Percentiles rank a stretch among this genome's conserved stretches.
phyloP scores from a whole-genome alignment of 2,888 invertebrate species.

The Tinea pellionella region DNA sequence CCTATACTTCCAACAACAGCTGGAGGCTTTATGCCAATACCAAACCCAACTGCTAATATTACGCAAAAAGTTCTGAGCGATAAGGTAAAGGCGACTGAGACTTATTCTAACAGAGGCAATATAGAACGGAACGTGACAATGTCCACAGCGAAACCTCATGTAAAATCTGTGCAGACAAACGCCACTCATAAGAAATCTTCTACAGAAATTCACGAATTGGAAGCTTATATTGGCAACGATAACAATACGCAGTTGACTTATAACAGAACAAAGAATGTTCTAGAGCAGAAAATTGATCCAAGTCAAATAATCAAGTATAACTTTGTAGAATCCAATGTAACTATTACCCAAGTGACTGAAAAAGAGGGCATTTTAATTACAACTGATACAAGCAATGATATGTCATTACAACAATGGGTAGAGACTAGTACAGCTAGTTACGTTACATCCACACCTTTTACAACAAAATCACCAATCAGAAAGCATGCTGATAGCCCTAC shows the following conservation, averaged over 20 bases:
- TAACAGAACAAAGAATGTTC: slow-evolving; percentile 54
- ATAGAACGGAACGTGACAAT: slow-evolving; percentile 28
- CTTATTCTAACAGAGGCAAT: slow-evolving; percentile 31
- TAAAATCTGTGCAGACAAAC: slow-evolving; percentile 34
- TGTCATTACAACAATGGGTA: slow-evolving; percentile 51
- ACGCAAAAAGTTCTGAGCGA: slow-evolving; percentile 28
- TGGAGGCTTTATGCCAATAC: slow-evolving; percentile 79
- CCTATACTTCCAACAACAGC: slow-evolving; percentile 78
- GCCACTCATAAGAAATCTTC: slow-evolving; percentile 49
- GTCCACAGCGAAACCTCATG: slow-evolving; percentile 32
- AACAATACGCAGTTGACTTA: slow-evolving; percentile 53
- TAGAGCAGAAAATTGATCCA: slow-evolving; percentile 50
- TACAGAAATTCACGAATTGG: slow-evolving; percentile 56
- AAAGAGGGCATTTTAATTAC: slow-evolving; percentile 55
- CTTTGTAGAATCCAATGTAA: slow-evolving; percentile 56
- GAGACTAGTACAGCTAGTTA: slow-evolving; percentile 44
- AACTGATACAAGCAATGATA: slow-evolving; percentile 55
- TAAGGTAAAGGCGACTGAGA: slow-evolving; percentile 23
- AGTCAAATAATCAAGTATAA: slow-evolving; percentile 51
- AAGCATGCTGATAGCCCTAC: slow-evolving; percentile 49
- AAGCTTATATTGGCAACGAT: slow-evolving; percentile 49
- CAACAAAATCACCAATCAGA: slow-evolving; percentile 38
- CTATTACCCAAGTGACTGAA: slow-evolving; percentile 54
- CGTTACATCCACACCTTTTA: slow-evolving; percentile 29
- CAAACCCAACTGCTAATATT: slow-evolving; percentile 43